These are phyloP conservation scores for Trichonephila inaurata DNA, from an alignment of 1,140 invertebrate species.

Conservation along the genomic window DNA sequence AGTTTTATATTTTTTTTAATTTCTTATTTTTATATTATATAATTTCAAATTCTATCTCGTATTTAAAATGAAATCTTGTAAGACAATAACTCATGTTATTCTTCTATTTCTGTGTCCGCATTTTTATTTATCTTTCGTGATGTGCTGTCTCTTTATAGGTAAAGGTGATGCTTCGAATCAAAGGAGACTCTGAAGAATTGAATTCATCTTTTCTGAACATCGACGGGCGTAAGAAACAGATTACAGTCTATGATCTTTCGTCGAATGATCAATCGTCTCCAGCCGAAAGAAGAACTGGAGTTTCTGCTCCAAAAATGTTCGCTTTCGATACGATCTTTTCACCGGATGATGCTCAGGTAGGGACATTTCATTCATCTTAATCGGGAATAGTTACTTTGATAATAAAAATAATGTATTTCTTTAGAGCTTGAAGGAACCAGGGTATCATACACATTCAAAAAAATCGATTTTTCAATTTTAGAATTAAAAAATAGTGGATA, in stretches of 20 bases:
- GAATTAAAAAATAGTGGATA: no score
- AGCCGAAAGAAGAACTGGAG: constrained; percentile 87
- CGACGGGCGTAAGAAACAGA: constrained; percentile 94
- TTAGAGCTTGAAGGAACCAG: no score
- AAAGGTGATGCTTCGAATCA: constrained; percentile 92
- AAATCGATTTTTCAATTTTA: no score
- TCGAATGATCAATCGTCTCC: constrained; percentile 82
- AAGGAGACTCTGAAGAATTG: constrained; percentile 80
- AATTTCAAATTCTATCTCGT: no score
- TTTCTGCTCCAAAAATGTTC: constrained; percentile 97
- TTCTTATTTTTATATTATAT: no score
- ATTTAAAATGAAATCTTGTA: no score
- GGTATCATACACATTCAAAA: no score
- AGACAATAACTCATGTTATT: no score
- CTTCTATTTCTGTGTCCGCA: not conserved
- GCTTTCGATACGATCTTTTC: constrained; percentile 97
- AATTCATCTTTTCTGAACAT: constrained; percentile 86
- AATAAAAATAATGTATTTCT: no score
- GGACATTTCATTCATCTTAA: not conserved
- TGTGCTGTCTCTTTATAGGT: constrained; percentile 84
- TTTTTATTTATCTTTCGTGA: not conserved
- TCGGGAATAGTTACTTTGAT: no score
- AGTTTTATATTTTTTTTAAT: no score
- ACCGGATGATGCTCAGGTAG: constrained; percentile 93
- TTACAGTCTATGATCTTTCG: constrained; percentile 91